Evolutionary conservation across 1,140 invertebrate species (phyloP).

Genomic region (Yoshiicerus persimilis): DNA sequence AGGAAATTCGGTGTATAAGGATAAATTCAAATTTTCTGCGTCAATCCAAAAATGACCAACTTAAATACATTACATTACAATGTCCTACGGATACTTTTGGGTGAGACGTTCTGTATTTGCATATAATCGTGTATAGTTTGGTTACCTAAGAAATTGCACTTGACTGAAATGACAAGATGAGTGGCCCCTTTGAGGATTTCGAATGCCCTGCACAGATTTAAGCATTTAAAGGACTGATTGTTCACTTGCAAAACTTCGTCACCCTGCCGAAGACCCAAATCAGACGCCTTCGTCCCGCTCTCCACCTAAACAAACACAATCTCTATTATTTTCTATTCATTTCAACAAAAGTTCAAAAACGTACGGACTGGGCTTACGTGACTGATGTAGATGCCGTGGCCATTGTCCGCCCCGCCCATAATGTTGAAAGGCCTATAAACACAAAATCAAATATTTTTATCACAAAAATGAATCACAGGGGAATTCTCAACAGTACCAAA

Average conservation of each 20-base stretch:
- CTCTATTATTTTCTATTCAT: not conserved
- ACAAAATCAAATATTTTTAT: too few relatives aligned
- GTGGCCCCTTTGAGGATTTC: constrained; percentile 91
- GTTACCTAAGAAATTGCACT: constrained; percentile 85
- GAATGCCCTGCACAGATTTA: constrained; percentile 83
- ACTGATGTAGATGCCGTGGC: constrained; percentile 89
- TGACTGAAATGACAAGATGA: constrained; percentile 93
- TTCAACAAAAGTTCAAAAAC: not conserved
- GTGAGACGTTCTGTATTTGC: too few relatives aligned
- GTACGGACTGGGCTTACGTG: not conserved
- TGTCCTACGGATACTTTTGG: too few relatives aligned
- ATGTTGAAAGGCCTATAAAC: constrained; percentile 95
- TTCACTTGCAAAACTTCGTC: constrained; percentile 98
- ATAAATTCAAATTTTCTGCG: too few relatives aligned
- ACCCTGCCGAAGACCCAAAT: constrained; percentile 93
- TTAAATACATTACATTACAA: too few relatives aligned
- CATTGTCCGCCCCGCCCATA: constrained; percentile 86
- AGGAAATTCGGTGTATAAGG: too few relatives aligned
- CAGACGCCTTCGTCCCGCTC: constrained; percentile 87
- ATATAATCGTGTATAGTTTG: too few relatives aligned
- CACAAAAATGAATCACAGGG: too few relatives aligned
- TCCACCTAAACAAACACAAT: constrained; percentile 65
- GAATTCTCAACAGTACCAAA: too few relatives aligned
- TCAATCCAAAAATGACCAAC: too few relatives aligned
- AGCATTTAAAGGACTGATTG: constrained; percentile 91